Conservation (phyloP, 2,888 invertebrate genomes). For the Parnassius mnemosyne region DNA sequence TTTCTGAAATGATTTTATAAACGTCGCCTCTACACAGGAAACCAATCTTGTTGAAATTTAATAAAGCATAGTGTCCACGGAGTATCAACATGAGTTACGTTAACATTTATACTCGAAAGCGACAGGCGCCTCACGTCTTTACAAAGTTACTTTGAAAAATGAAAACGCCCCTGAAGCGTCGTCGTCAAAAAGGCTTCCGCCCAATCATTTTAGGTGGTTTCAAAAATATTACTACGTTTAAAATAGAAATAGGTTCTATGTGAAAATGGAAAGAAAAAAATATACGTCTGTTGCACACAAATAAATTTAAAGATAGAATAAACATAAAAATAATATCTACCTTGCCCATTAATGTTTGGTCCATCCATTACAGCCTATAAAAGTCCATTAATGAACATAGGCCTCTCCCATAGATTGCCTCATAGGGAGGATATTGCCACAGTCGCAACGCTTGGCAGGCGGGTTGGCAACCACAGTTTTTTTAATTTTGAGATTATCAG, state of each 20-base stretch:
- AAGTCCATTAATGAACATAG: too few species aligned
- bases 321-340: too few species aligned
- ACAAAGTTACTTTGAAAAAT: slow-evolving; percentile 56
- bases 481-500: too few species aligned
- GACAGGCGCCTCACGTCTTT: slow-evolving; percentile 32
- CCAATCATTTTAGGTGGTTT: slow-evolving; percentile 52
- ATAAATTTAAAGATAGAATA: too few species aligned
- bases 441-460: too few species aligned
- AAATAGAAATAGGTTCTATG: slow-evolving; percentile 34
- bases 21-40: background rate
- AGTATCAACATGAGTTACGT: slow-evolving; percentile 22
- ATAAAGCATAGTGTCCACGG: slow-evolving; percentile 33
- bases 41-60: slow-evolving; percentile 35
- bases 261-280: background rate
- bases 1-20: slow-evolving; percentile 1
- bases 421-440: too few species aligned
- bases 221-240: slow-evolving; percentile 46
- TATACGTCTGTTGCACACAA: too few species aligned
- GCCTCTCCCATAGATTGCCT: too few species aligned
- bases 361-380: too few species aligned
- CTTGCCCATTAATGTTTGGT: too few species aligned
- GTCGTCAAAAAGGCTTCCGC: slow-evolving; percentile 50
- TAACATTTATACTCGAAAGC: slow-evolving; percentile 27
- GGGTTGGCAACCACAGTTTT: too few species aligned
- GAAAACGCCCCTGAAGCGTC: slow-evolving; percentile 47